Conservation (phyloP, 2,113 vertebrate species). For the Ammodramus savannarum region DNA sequence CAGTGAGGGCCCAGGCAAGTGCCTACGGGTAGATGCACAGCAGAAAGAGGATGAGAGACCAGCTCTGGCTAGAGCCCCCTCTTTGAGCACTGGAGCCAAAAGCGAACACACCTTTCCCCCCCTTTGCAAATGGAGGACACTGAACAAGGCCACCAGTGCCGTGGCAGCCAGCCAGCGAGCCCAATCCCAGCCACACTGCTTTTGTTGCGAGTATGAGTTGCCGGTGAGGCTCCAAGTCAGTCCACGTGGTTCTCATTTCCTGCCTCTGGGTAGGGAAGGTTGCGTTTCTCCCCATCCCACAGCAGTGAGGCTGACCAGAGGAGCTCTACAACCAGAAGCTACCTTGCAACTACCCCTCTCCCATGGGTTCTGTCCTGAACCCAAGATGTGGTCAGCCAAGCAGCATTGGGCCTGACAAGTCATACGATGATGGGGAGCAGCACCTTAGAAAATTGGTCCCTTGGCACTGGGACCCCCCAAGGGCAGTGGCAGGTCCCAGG, state of each 20-base stretch:
- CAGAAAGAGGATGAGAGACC: neutral
- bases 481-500: neutral
- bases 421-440: accelerated
- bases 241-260: constrained; percentile 9
- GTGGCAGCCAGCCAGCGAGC: neutral
- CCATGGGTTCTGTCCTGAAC: neutral
- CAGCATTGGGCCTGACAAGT: accelerated
- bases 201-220: neutral
- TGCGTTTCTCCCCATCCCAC: neutral
- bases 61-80: neutral
- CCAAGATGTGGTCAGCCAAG: accelerated
- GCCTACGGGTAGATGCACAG: neutral
- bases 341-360: neutral
- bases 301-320: neutral
- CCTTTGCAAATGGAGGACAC: neutral
- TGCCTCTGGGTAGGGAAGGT: neutral
- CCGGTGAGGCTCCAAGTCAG: neutral
- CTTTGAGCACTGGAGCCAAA: neutral
- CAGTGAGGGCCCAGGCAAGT: neutral
- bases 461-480: accelerated
- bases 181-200: neutral
- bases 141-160: neutral
- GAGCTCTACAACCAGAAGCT: neutral
- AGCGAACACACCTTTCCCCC: neutral
- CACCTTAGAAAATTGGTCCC: neutral